phyloP scores from a whole-genome alignment of 2,113 vertebrate genomes.

The Ailuropoda melanoleuca region DNA sequence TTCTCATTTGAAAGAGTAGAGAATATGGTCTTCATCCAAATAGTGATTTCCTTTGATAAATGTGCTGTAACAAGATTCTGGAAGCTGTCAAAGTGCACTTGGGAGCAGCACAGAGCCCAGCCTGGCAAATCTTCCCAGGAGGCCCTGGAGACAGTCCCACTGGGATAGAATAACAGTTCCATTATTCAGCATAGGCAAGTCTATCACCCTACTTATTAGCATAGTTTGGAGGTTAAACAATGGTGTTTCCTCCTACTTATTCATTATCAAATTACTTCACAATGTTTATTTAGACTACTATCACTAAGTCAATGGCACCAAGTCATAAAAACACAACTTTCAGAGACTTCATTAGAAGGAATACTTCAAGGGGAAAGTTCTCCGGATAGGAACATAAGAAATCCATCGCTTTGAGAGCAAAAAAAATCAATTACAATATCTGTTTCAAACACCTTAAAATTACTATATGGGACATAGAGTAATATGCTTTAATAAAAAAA shows the following conservation, averaged over 20 bases:
- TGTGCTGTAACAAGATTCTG: constrained; percentile 68
- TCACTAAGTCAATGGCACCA: constrained; percentile 55
- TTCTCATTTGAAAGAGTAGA: constrained; percentile 64
- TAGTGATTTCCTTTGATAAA: constrained; percentile 74
- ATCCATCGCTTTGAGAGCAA: background rate
- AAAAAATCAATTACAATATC: constrained; percentile 18
- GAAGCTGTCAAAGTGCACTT: constrained; percentile 46
- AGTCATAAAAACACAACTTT: constrained; percentile 65
- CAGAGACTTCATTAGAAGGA: background rate
- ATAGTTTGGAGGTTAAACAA: constrained; percentile 81
- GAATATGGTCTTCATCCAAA: constrained; percentile 64
- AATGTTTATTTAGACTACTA: constrained; percentile 73
- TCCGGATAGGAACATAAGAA: background rate
- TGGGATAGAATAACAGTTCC: constrained; percentile 78
- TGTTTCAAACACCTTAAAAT: background rate
- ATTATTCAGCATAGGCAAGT: constrained; percentile 72
- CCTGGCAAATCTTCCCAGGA: constrained; percentile 69
- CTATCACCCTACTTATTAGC: constrained; percentile 75
- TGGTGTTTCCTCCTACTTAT: constrained; percentile 71
- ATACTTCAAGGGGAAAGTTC: background rate
- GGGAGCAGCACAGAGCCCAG: constrained; percentile 65
- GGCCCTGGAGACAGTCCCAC: constrained; percentile 72
- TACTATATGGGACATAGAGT: background rate
- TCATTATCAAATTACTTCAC: constrained; percentile 79
- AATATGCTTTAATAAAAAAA: background rate